Base-by-base conservation (phyloP, 2,797 vertebrate genomes). In the Craterocephalus amniculus region DNA sequence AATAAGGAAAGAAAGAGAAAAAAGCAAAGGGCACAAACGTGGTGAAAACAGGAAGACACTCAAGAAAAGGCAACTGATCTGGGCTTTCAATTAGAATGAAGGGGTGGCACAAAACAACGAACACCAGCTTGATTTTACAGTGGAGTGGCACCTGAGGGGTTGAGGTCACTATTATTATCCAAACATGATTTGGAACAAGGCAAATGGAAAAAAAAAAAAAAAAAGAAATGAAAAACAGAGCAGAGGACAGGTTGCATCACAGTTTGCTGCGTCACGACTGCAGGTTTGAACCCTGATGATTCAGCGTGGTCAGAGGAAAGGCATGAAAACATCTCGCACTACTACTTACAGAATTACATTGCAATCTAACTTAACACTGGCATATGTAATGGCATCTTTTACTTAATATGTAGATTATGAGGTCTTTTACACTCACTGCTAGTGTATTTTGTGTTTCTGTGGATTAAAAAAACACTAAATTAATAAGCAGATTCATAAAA, bases 1-100 rank as follows among this genome's bases (percentile, higher is more conserved):
- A 36, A 52, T 22, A 70, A 48, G 35, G 56, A 63, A 22, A 49
- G 58, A 18, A 70, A 51, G 57, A 58, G 40, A 68, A 31, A 54
- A 69, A 79, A 48, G 0, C 13, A 63, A 72, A 83, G 81, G 73
- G 29, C 87, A 89, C 74, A 40, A 11, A 76, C 22, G 14, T 1
- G 35, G 52, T 40, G 60, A 49, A 29, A 64, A 35, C 59, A 81
- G 65, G 64, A 29, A 2, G 45, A 72, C 63, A 9, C 32, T 60
- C 13, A 67, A 64, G n/a, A 56, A 49, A 88, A 91, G 90, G 87
- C 87, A 84, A 76, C 74, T 14, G 40, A 63, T 24, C 1, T 14
- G 61, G 38, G n/a, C 27, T 65, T 73, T 74, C 35, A 75, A 67
- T 72, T 36, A 70, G 58, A 43, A 64, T 55, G 48, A n/a, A 49